Conservation (phyloP, 2,888 invertebrate species). For the Lasioglossum zephyrum region DNA sequence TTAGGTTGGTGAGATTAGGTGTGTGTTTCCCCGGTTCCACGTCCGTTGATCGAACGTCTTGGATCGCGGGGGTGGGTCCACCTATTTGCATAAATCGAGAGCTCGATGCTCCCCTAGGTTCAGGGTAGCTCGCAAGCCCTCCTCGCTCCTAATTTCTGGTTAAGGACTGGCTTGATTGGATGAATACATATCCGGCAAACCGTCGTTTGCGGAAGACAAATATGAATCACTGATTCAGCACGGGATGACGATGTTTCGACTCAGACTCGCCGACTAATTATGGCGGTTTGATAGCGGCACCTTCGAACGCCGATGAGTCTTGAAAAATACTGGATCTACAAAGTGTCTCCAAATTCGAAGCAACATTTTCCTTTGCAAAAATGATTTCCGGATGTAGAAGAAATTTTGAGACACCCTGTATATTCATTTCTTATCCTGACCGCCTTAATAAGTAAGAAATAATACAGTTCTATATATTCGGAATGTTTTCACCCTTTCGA, state of each 20-base stretch:
- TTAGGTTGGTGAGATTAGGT: not conserved
- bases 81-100: constrained; percentile 49
- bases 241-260: constrained; percentile 1
- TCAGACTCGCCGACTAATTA: not conserved
- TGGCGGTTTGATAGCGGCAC: not conserved
- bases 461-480: too few relatives aligned
- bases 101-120: constrained; percentile 12
- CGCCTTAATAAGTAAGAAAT: too few relatives aligned
- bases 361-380: too few relatives aligned
- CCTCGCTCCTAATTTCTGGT: constrained; percentile 47
- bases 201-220: constrained; percentile 45
- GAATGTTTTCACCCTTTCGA: too few relatives aligned
- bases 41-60: not conserved
- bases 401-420: too few relatives aligned
- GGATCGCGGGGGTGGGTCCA: not conserved
- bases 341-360: too few relatives aligned
- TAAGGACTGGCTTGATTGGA: constrained; percentile 49
- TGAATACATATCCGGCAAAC: constrained; percentile 42
- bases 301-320: not conserved
- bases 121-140: not conserved
- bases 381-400: too few relatives aligned
- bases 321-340: too few relatives aligned
- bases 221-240: constrained; percentile 39
- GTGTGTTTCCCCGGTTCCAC: not conserved
- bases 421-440: too few relatives aligned